Evolutionary conservation across 2,797 vertebrate genomes (phyloP), one percentile per base, ranked within the genome.

Genomic region (Sebastes minor): DNA sequence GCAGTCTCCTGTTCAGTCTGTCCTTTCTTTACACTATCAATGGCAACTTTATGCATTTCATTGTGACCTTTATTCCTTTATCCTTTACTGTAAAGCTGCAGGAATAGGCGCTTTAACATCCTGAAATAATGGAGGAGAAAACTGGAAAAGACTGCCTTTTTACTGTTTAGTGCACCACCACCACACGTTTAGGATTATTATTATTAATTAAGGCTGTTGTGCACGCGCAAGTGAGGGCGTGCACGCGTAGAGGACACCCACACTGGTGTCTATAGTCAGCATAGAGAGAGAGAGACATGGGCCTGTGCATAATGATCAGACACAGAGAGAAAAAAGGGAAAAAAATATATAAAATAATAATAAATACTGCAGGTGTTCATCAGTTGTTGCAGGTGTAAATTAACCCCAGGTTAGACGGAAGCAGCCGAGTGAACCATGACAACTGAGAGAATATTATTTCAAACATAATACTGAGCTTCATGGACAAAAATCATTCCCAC

Each of bases 201-300:
- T 70, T 65, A 79, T 80, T 71, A 80, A 86, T 78, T 56, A 71
- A 71, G 35, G 35, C 35, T 38, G 35, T 38, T 13, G 35, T 13
- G 12, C 35, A 38, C 35, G 4, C 2, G 35, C 35, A 38, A 38
- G 35, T 38, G 35, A 38, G 35, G 35, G 35, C 35, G 4, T 38
- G 35, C 35, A 38, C 35, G 12, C 35, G 35, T 5, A 82, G 18
- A 81, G 88, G 85, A 93, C 90, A 88, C 90, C 78, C 92, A 90
- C 92, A 81, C 80, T 80, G 62, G 66, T 57, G 83, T 75, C 84
- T 71, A 33, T 11, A 57, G 66, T 78, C 71, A 62, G 62, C 35
- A 38, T 38, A 59, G 76, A 14, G 35, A 38, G 12, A 38, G 66
- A 81, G 55, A 83, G 8, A 81, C 83, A 87, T 56, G 71, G 84